phyloP scores from a whole-genome alignment of 2,113 vertebrate species.

The Hystrix cristata region DNA sequence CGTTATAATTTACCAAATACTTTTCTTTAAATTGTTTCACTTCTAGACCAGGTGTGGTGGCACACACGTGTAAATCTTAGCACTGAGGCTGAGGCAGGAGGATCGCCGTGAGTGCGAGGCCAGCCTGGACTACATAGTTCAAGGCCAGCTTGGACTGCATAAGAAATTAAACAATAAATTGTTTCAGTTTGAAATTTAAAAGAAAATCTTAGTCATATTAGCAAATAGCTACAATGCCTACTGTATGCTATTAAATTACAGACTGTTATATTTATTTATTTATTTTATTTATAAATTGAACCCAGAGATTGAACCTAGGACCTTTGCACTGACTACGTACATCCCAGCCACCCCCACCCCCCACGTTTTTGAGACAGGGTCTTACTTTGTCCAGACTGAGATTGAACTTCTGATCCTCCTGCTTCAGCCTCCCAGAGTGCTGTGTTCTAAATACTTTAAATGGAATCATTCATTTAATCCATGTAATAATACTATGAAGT shows the following conservation, averaged over 20 bases:
- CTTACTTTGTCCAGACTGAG: too few relatives aligned
- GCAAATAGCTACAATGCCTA: not conserved
- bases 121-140: too few relatives aligned
- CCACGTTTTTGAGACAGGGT: too few relatives aligned
- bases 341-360: too few relatives aligned
- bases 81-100: too few relatives aligned
- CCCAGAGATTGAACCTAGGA: not conserved
- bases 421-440: not conserved
- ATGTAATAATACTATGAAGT: not conserved
- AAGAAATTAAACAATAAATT: too few relatives aligned
- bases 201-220: not conserved
- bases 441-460: not conserved
- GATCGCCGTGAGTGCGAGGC: too few relatives aligned
- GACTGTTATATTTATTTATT: not conserved
- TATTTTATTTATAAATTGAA: not conserved
- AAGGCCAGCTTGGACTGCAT: too few relatives aligned
- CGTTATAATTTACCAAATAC: not conserved
- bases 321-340: too few relatives aligned
- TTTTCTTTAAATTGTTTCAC: not conserved
- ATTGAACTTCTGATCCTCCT: too few relatives aligned
- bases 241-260: not conserved
- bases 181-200: slow-evolving; percentile 38
- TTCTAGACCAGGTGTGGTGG: too few relatives aligned
- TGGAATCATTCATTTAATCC: not conserved
- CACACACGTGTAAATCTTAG: too few relatives aligned